phyloP scores from a whole-genome alignment of 2,888 invertebrate species.

The Trilocha varians region DNA sequence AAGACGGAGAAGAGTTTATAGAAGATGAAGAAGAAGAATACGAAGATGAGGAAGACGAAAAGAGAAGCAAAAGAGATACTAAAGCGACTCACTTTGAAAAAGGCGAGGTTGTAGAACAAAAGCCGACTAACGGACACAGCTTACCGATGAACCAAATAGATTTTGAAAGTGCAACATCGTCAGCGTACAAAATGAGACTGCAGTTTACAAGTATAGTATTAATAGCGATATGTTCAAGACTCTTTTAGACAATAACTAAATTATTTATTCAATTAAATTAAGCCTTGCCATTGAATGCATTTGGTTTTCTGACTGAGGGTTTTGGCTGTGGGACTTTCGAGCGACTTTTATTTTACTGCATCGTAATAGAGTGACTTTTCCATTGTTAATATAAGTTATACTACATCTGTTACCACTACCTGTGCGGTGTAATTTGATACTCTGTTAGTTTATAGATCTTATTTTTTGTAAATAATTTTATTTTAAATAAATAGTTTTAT shows the following conservation, averaged over 20 bases:
- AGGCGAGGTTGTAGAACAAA: constrained; percentile 35
- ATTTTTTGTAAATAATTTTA: constrained; percentile 59
- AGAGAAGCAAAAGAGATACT: constrained; percentile 39
- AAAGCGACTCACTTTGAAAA: constrained; percentile 45
- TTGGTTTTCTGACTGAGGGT: constrained; percentile 33
- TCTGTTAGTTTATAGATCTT: constrained; percentile 53
- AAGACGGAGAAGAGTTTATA: constrained; percentile 12
- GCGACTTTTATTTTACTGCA: constrained; percentile 7
- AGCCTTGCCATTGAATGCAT: constrained; percentile 67
- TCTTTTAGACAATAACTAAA: constrained; percentile 40
- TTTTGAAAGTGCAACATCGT: constrained; percentile 24
- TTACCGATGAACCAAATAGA: constrained; percentile 41
- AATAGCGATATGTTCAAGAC: constrained; percentile 29
- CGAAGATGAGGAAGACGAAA: constrained; percentile 24
- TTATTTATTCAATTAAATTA: constrained; percentile 61
- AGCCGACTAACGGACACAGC: constrained; percentile 30
- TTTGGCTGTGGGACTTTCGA: constrained; percentile 25
- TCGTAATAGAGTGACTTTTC: background rate
- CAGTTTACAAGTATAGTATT: constrained; percentile 32
- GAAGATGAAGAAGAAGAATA: constrained; percentile 26
- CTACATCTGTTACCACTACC: constrained; percentile 52
- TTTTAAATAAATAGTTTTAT: constrained; percentile 37
- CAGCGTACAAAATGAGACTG: constrained; percentile 16
- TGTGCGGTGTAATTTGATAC: constrained; percentile 60
- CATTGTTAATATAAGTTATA: constrained; percentile 10